Evolutionary conservation across 2,797 vertebrate genomes (phyloP).

Genomic region (Chiloscyllium punctatum): DNA sequence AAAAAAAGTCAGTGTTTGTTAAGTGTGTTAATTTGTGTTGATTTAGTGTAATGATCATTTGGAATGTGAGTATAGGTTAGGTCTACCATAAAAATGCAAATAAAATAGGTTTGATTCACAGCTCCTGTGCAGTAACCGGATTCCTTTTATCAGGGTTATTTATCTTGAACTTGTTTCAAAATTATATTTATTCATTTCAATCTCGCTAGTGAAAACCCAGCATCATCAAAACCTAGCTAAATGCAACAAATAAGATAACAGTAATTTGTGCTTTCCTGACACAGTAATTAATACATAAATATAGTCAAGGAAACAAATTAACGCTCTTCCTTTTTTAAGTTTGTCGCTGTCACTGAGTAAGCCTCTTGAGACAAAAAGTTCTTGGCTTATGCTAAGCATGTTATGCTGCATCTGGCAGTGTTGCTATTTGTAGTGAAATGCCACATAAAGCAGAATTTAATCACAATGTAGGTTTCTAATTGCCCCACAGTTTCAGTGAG

Average conservation of each 20-base stretch:
- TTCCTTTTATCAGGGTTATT: neutral
- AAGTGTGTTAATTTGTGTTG: conserved; percentile 9
- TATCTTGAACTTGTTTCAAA: neutral
- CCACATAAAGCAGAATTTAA: conserved; percentile 31
- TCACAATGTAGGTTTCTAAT: neutral
- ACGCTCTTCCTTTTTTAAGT: conserved; percentile 30
- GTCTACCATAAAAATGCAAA: neutral
- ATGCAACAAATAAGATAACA: neutral
- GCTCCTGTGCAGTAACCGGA: neutral
- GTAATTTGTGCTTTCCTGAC: conserved; percentile 11
- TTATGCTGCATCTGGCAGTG: conserved; percentile 29
- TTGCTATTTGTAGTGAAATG: conserved; percentile 31
- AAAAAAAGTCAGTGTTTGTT: neutral
- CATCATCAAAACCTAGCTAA: neutral
- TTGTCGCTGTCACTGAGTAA: conserved; percentile 24
- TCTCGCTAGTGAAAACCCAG: neutral
- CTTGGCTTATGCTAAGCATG: conserved; percentile 32
- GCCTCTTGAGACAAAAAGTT: conserved; percentile 26
- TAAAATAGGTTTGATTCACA: neutral
- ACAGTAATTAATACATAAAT: conserved; percentile 21
- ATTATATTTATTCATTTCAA: conserved; percentile 19
- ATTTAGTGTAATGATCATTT: neutral
- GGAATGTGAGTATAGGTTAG: neutral
- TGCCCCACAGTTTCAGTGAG: neutral
- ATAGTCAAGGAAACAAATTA: conserved; percentile 36